Conservation (phyloP, 2,888 invertebrate species). For the Cephus runcator region DNA sequence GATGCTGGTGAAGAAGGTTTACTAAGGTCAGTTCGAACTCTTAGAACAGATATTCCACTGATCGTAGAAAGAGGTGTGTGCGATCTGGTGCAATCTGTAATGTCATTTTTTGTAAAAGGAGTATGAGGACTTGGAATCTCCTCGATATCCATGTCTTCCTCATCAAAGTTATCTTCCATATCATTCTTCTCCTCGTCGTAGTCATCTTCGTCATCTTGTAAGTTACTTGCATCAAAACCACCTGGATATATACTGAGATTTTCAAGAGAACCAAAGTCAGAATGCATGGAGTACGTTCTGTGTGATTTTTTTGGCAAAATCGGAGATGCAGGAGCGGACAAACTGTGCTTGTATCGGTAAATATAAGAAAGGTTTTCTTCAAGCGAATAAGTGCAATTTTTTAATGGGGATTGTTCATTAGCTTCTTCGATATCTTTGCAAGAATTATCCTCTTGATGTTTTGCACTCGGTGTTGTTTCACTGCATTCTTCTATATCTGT, state of each 20-base stretch:
- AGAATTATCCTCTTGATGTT: conserved; percentile 10
- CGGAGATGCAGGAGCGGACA: conserved; percentile 57
- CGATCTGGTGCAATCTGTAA: conserved; percentile 38
- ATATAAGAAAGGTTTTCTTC: conserved; percentile 24
- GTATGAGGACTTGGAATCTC: conserved; percentile 52
- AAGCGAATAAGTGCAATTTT: neutral
- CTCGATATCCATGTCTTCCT: conserved; percentile 61
- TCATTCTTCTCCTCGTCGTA: conserved; percentile 63
- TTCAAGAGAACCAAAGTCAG: conserved; percentile 53
- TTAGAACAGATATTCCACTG: conserved; percentile 52
- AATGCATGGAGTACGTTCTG: conserved; percentile 46
- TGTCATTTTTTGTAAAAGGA: conserved; percentile 45
- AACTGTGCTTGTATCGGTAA: conserved; percentile 54
- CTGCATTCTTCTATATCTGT: conserved; percentile 17
- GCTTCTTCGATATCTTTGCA: conserved; percentile 16
- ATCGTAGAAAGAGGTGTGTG: conserved; percentile 52
- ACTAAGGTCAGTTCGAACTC: conserved; percentile 56
- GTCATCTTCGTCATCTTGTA: conserved; percentile 52
- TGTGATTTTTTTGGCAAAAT: conserved; percentile 35
- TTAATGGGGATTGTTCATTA: conserved; percentile 4
- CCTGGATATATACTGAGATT: conserved; percentile 50
- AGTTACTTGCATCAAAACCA: conserved; percentile 45
- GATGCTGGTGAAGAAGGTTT: conserved; percentile 62
- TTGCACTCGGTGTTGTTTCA: conserved; percentile 28
- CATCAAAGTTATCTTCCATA: conserved; percentile 65